Percentiles rank a stretch among this genome's conserved stretches.
These are phyloP conservation scores for Eulemur coronatus DNA, from an alignment of 2,797 vertebrate genomes.

Conservation along the genomic window DNA sequence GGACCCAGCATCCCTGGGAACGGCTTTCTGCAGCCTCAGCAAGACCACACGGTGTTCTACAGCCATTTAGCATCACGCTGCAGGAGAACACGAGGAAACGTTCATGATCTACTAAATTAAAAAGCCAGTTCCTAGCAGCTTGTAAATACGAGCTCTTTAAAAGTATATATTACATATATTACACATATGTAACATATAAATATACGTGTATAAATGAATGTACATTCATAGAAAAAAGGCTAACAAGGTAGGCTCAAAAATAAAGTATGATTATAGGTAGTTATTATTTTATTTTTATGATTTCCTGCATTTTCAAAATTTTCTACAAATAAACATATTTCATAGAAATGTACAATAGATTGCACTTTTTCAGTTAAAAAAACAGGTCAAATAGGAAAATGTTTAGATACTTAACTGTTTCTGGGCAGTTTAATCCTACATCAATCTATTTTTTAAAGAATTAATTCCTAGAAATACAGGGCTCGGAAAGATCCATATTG, in stretches of 20 bases:
- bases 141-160: not conserved
- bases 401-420: conserved; percentile 28
- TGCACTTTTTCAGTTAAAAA: not conserved
- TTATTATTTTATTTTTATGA: conserved; percentile 19
- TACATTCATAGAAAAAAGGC: not conserved
- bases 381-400: not conserved
- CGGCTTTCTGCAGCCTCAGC: not conserved
- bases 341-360: not conserved
- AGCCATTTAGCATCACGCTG: not conserved
- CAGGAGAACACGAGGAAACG: not conserved
- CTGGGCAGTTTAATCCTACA: not conserved
- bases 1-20: not conserved
- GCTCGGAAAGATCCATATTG: not conserved
- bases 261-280: not conserved
- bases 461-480: not conserved
- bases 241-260: not conserved
- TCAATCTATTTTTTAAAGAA: not conserved
- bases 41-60: not conserved
- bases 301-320: conserved; percentile 6
- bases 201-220: not conserved
- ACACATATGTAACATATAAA: not conserved
- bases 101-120: not conserved
- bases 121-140: not conserved
- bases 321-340: not conserved
- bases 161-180: not conserved